Percentiles rank a stretch among this genome's conserved stretches.
Evolutionary conservation across 2,888 invertebrate genomes (phyloP).

Genomic region (Tromatobia lineatoria): DNA sequence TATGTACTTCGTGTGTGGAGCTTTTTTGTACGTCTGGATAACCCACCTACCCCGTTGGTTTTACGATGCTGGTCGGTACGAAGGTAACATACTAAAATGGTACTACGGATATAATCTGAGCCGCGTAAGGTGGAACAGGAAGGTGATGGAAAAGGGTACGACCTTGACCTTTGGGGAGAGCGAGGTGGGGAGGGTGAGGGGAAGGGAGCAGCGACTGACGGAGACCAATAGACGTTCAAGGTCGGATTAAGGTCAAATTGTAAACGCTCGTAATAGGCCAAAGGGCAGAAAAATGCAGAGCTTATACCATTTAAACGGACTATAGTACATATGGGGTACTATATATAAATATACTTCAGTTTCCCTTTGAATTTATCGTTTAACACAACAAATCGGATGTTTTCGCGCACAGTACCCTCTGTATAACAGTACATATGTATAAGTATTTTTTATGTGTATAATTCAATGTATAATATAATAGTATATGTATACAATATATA

Average conservation of each 20-base stretch:
- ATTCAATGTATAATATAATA: slow-evolving; percentile 51
- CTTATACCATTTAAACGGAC: slow-evolving; percentile 28
- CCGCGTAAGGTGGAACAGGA: neutral
- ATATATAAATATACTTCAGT: slow-evolving; percentile 21
- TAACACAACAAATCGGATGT: slow-evolving; percentile 22
- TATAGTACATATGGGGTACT: slow-evolving; percentile 10
- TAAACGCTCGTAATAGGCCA: slow-evolving; percentile 65
- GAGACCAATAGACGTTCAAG: slow-evolving; percentile 64
- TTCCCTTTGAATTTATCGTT: slow-evolving; percentile 35
- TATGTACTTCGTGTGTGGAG: slow-evolving; percentile 53
- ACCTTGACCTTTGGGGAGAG: slow-evolving; percentile 60
- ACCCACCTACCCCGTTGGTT: slow-evolving; percentile 16
- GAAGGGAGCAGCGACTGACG: slow-evolving; percentile 29
- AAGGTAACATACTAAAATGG: slow-evolving; percentile 5
- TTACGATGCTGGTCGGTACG: slow-evolving; percentile 1
- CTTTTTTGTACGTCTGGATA: slow-evolving; percentile 61
- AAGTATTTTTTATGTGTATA: slow-evolving; percentile 56
- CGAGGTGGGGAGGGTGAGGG: slow-evolving; percentile 20
- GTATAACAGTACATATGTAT: slow-evolving; percentile 54
- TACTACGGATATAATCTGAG: neutral
- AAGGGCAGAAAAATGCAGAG: slow-evolving; percentile 59
- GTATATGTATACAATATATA: slow-evolving; percentile 67
- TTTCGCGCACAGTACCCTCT: slow-evolving; percentile 22
- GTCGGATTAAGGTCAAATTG: slow-evolving; percentile 62
- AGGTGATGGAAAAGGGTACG: slow-evolving; percentile 23